A percentile compares a stretch with the other conserved stretches of the same genome.
Conservation (phyloP, 2,888 invertebrate genomes). For the Dexiosoma caninum region DNA sequence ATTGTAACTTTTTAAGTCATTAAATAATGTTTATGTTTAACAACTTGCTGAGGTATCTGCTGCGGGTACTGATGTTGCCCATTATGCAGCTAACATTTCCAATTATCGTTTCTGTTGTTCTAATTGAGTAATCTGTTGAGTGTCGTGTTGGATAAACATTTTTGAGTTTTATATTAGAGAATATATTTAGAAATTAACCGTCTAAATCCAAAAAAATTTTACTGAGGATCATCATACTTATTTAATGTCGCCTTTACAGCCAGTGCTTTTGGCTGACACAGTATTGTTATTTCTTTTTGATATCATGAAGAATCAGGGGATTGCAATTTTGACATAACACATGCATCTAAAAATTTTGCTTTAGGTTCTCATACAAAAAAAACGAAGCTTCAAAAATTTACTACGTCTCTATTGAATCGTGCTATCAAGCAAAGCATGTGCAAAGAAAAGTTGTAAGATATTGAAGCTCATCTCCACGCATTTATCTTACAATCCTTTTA, state of each 20-base stretch:
- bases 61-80: slow-evolving; percentile 63
- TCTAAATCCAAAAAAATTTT: no score
- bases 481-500: no score
- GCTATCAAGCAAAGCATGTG: no score
- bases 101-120: slow-evolving; percentile 86
- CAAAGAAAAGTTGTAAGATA: no score
- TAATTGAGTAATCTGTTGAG: slow-evolving; percentile 90
- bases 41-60: slow-evolving; percentile 51
- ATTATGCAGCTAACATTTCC: slow-evolving; percentile 73
- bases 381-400: no score
- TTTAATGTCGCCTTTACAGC: slow-evolving; percentile 91
- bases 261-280: slow-evolving; percentile 86
- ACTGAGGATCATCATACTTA: slow-evolving; percentile 81
- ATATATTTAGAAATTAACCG: no score
- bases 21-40: slow-evolving; percentile 69
- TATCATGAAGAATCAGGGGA: slow-evolving; percentile 91
- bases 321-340: slow-evolving; percentile 91
- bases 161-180: slow-evolving; percentile 79
- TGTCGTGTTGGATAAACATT: slow-evolving; percentile 94
- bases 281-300: slow-evolving; percentile 90
- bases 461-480: no score
- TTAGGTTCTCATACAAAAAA: slow-evolving; percentile 99
- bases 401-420: no score
- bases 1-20: slow-evolving; percentile 77
- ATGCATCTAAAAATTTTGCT: slow-evolving; percentile 89